Conservation (phyloP, 2,888 invertebrate species). For the Athalia cordata region DNA sequence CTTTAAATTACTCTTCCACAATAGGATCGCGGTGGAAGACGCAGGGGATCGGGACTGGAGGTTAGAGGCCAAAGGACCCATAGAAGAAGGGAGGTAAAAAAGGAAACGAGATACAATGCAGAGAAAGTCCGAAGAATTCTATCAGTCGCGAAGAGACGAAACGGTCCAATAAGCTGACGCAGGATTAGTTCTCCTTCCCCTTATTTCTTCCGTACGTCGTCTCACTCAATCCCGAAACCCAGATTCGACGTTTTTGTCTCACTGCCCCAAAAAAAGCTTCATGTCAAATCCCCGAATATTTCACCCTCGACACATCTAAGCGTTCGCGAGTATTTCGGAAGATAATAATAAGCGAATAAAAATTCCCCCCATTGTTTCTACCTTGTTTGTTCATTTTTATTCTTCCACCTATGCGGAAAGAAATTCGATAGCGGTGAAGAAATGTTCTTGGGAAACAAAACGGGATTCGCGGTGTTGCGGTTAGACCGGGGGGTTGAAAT, state of each 20-base stretch:
- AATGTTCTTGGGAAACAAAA: no score
- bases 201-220: slow-evolving; percentile 10
- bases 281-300: no score
- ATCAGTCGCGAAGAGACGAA: slow-evolving; percentile 29
- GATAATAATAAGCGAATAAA: not conserved
- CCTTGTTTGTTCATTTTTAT: not conserved
- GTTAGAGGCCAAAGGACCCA: slow-evolving; percentile 4
- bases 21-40: not conserved
- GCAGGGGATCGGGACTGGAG: slow-evolving; percentile 12
- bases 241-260: not conserved
- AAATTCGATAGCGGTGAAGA: no score
- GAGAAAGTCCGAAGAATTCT: slow-evolving; percentile 39
- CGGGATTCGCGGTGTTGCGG: no score
- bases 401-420: not conserved
- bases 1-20: slow-evolving; percentile 35
- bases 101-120: slow-evolving; percentile 28
- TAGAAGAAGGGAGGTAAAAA: slow-evolving; percentile 5
- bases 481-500: no score
- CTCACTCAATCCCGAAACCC: not conserved
- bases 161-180: slow-evolving; percentile 43
- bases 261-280: not conserved
- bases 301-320: not conserved
- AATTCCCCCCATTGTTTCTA: not conserved
- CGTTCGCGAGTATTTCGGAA: not conserved
- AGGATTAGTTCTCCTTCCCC: slow-evolving; percentile 29